These are phyloP conservation scores for Serilophus lunatus DNA, from an alignment of 2,113 vertebrate genomes.

Conservation along the genomic window DNA sequence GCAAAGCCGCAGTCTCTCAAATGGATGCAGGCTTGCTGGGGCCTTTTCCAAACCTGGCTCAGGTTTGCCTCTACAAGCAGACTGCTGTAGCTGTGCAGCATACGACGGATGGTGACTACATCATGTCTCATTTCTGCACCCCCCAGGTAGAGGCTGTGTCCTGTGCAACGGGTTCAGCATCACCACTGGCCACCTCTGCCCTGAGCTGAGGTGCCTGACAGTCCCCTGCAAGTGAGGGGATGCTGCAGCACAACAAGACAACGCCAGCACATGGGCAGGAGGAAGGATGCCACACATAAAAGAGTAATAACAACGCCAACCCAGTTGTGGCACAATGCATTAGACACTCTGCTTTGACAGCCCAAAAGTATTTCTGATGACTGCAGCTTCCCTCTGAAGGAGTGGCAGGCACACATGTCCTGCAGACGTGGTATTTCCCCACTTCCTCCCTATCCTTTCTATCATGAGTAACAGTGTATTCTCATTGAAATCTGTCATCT, in stretches of 20 bases:
- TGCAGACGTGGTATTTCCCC: background rate
- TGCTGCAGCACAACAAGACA: background rate
- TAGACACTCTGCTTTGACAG: background rate
- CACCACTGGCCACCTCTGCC: background rate
- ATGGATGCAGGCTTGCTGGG: background rate
- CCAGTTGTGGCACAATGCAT: background rate
- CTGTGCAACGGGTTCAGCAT: accelerated
- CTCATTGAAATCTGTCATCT: background rate
- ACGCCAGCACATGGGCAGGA: accelerated
- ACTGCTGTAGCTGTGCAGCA: background rate
- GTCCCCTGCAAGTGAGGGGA: accelerated
- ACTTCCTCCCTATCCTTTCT: background rate
- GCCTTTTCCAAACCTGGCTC: background rate
- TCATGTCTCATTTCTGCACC: background rate
- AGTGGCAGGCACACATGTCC: accelerated
- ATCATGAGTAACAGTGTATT: background rate
- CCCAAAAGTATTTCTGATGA: background rate
- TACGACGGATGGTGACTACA: accelerated
- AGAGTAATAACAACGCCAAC: background rate
- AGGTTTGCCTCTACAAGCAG: background rate
- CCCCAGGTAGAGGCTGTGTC: background rate
- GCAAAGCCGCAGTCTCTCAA: background rate
- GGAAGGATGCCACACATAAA: background rate
- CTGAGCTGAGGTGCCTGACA: accelerated
- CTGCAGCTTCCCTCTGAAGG: background rate